phyloP scores from a whole-genome alignment of 2,888 invertebrate species.

The Nesidiocoris tenuis region DNA sequence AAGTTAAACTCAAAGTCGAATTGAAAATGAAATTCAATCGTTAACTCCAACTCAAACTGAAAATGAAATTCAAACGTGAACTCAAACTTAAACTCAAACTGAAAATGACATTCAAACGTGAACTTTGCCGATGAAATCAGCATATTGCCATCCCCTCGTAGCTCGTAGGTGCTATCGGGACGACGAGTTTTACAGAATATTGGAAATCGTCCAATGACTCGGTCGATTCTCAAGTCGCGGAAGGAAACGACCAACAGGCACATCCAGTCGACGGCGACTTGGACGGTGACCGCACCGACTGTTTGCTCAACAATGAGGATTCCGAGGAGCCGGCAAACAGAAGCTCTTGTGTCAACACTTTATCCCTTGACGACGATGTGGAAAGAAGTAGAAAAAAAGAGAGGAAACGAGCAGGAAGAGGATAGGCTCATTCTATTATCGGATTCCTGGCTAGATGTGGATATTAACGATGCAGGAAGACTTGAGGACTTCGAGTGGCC shows the following conservation, averaged over 20 bases:
- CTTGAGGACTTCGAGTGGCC: background rate
- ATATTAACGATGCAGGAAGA: background rate
- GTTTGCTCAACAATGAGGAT: constrained; percentile 25
- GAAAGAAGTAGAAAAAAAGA: background rate
- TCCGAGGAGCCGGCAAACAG: constrained; percentile 40
- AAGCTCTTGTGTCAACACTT: constrained; percentile 33
- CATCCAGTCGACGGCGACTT: background rate
- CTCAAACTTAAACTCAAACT: no score
- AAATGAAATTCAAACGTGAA: no score
- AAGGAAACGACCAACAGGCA: background rate
- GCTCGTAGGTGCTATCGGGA: no score
- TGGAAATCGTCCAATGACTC: no score
- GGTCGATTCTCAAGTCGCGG: constrained; percentile 2
- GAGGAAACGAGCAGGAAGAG: background rate
- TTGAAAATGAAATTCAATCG: no score
- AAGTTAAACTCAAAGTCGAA: no score
- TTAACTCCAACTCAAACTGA: no score
- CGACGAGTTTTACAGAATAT: no score
- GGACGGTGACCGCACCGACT: constrained; percentile 13
- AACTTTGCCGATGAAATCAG: no score
- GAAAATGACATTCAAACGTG: no score
- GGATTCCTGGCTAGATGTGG: constrained; percentile 23
- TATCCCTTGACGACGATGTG: constrained; percentile 8
- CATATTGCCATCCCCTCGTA: no score
- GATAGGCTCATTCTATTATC: constrained; percentile 34